Percentiles rank a stretch among this genome's conserved stretches.
These are phyloP conservation scores for Aleadryas rufinucha DNA, from an alignment of 2,113 vertebrate species.

Conservation along the genomic window DNA sequence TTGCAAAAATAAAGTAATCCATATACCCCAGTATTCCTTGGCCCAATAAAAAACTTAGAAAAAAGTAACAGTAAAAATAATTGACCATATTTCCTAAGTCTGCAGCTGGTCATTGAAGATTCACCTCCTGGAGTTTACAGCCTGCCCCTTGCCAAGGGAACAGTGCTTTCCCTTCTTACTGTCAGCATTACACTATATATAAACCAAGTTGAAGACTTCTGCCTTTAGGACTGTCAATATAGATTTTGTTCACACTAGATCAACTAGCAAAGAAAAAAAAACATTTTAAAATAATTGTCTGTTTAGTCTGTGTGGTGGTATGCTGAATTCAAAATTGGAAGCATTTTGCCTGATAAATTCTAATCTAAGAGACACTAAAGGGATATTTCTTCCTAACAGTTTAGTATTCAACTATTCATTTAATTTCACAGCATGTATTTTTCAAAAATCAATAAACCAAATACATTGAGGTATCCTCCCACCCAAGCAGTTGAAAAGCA, in stretches of 20 bases:
- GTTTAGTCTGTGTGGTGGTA: not conserved
- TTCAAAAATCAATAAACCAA: conserved; percentile 24
- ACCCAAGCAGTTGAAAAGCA: not conserved
- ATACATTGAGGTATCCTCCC: not conserved
- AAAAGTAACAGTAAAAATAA: not conserved
- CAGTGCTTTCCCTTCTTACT: rapidly evolving
- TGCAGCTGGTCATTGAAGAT: not conserved
- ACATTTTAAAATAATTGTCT: not conserved
- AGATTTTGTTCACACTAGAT: not conserved
- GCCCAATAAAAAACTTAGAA: not conserved
- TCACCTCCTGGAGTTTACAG: not conserved
- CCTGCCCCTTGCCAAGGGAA: not conserved
- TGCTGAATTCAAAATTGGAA: not conserved
- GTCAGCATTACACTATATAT: not conserved
- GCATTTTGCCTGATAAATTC: not conserved
- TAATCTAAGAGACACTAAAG: not conserved
- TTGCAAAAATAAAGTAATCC: not conserved
- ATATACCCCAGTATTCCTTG: not conserved
- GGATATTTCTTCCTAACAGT: not conserved
- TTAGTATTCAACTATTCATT: not conserved
- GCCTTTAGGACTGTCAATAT: not conserved
- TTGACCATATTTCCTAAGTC: not conserved
- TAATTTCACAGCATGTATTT: conserved; percentile 8
- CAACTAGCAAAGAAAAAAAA: not conserved
- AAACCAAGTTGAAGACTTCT: not conserved